Percentiles rank a stretch among this genome's conserved stretches.
These are phyloP conservation scores for Diachrysia chrysitis DNA, from an alignment of 2,888 invertebrate species.

Conservation along the genomic window DNA sequence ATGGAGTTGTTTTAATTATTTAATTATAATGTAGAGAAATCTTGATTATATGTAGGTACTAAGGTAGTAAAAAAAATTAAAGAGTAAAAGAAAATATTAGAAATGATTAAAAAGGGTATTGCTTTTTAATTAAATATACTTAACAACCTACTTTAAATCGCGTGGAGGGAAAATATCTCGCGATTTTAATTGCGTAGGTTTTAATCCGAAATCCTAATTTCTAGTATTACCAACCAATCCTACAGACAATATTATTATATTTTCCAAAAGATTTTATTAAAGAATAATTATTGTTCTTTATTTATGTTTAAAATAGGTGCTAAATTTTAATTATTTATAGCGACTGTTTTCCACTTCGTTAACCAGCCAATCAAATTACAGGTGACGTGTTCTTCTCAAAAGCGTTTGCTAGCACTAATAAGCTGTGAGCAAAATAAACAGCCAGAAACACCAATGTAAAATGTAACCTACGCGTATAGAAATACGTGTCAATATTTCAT, in stretches of 20 bases:
- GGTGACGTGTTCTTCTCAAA: slow-evolving; percentile 16
- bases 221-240: no score
- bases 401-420: slow-evolving; percentile 19
- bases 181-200: not conserved
- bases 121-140: no score
- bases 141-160: no score
- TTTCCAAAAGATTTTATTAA: no score
- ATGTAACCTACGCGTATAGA: not conserved
- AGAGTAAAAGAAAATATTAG: not conserved
- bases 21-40: not conserved
- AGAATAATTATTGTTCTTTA: not conserved
- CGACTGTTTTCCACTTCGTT: slow-evolving; percentile 15
- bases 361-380: slow-evolving; percentile 23
- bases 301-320: not conserved
- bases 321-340: slow-evolving; percentile 14
- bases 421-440: slow-evolving; percentile 25
- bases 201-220: not conserved
- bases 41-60: no score
- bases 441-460: slow-evolving; percentile 6
- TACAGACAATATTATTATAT: no score
- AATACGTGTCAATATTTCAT: slow-evolving; percentile 18
- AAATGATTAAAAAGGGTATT: no score
- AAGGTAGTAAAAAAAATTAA: no score
- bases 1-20: slow-evolving; percentile 15
- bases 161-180: no score